Conservation (phyloP, 2,113 vertebrate genomes). For the Burhinus bistriatus region DNA sequence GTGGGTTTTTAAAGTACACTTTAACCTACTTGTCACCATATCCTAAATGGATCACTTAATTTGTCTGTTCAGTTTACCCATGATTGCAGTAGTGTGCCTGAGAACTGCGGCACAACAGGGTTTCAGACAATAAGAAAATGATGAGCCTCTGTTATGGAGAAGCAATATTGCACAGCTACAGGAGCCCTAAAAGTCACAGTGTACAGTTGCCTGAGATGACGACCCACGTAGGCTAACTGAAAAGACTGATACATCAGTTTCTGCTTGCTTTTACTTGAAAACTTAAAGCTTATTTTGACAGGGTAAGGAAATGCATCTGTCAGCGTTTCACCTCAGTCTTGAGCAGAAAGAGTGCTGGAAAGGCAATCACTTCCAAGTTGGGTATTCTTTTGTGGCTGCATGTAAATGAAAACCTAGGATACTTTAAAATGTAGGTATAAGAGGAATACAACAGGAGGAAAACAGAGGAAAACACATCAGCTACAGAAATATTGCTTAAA, state of each 20-base stretch:
- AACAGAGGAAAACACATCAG: not conserved
- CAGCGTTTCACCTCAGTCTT: not conserved
- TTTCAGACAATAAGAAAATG: not conserved
- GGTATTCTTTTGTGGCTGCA: not conserved
- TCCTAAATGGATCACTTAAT: not conserved
- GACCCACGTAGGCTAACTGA: not conserved
- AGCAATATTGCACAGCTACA: not conserved
- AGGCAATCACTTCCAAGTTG: not conserved
- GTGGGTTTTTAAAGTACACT: not conserved
- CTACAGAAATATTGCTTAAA: not conserved
- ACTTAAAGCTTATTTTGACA: not conserved
- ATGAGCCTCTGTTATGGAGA: not conserved
- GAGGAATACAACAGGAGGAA: not conserved
- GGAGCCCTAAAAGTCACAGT: not conserved
- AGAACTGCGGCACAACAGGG: not conserved
- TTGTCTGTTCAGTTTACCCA: not conserved
- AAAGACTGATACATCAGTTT: not conserved
- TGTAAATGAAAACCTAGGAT: not conserved
- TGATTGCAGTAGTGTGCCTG: not conserved
- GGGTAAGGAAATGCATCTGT: not conserved
- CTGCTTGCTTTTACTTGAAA: not conserved
- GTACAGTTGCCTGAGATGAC: not conserved
- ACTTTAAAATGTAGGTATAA: not conserved
- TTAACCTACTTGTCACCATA: not conserved
- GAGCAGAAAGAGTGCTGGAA: not conserved